Base-by-base conservation (phyloP, 2,888 invertebrate species). In the Pachliopta kotzebuea region DNA sequence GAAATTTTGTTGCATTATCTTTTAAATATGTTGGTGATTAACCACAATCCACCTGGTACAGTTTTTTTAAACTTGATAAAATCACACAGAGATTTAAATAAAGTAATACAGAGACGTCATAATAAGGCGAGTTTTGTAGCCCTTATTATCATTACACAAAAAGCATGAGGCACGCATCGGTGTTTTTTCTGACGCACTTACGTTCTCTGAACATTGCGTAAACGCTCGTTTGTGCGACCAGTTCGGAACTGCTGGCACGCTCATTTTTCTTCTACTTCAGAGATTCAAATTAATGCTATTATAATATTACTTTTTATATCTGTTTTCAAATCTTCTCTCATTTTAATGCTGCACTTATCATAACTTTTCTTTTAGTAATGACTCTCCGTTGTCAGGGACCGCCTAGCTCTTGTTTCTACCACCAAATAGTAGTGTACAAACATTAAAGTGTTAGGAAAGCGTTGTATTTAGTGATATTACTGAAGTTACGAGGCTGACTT, bases 171-270 rank as follows among this genome's bases (percentile, higher is more conserved):
- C 53, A 55, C 29, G 45, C 55, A 31, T 20, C 26, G 54, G 42
- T 37, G 55, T 49, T 56, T 56, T 18, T 63, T 59, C 31, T 63
- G 26, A 54, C 29, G 50, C 56, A 24, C 31, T 56, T 62, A 52
- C 56, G 31, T 31, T 45, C 31, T 23, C 17, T 23, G 23, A 26
- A 31, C 23, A 23, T 62, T 62, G 61, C 56, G 50, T 87, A 82
- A 96, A 96, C 24, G 95, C 95, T 57, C 95, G 94, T 76, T 85
- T 94, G 56, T 21, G 17, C 23, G 42, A 8, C 56, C 52, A 37
- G 20, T 37, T 52, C 18, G 29, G 31, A 21, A 0, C 23, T 31
- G 23, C 60, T 31, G 7, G 17, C 14, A 14, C 29, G 18, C 58
- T n/a, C n/a, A n/a, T 9, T 24, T 45, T 6, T 18, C 23, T 20